Base-by-base conservation (phyloP, 1,140 invertebrate species). In the Lerema accius region DNA sequence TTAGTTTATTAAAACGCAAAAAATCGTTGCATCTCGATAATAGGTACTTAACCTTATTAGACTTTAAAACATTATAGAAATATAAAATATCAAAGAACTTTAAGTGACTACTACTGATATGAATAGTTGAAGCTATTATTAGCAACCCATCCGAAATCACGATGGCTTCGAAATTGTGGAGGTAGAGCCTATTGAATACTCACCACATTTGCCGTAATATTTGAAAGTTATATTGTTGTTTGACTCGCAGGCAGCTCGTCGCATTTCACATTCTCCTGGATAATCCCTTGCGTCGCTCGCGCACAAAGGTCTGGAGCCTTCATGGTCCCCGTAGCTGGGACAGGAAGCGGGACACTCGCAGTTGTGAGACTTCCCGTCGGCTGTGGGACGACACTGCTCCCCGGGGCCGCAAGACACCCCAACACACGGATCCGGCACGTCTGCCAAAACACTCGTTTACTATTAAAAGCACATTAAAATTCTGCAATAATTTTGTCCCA, bases 191-290 rank as follows among this genome's bases (percentile, higher is more conserved):
- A n/a, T n/a, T n/a, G 16, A 65, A 63, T 67, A 94, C 95, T 94
- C 88, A 98, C 97, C 97, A 90, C 97, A 98, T 92, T 96, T 96
- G 40, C 97, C 97, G 59, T 93, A 93, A 88, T 96, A 98, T 81
- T 96, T 96, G 74, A 97, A 93, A n/a, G 94, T 94, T 73, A 98
- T 95, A 82, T 96, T 96, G 49, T 92, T 92, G 64, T 94, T 93
- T 10, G 92, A 87, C 14, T 92, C 91, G 87, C 97, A 98, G 0
- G 96, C 94, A n/a, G 93, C 93, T 65, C 93, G 92, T 65, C 94
- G 94, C 82, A 98, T 92, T 76, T 97, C 95, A 91, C 97, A 98
- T 48, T 94, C 92, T 76, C 95, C 96, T 7, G 92, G 92, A 79
- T 97, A 96, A 91, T 96, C 95, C 53, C 92, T 84, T 4, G 94